Conservation (phyloP, 1,140 invertebrate genomes). For the Nomia melanderi region DNA sequence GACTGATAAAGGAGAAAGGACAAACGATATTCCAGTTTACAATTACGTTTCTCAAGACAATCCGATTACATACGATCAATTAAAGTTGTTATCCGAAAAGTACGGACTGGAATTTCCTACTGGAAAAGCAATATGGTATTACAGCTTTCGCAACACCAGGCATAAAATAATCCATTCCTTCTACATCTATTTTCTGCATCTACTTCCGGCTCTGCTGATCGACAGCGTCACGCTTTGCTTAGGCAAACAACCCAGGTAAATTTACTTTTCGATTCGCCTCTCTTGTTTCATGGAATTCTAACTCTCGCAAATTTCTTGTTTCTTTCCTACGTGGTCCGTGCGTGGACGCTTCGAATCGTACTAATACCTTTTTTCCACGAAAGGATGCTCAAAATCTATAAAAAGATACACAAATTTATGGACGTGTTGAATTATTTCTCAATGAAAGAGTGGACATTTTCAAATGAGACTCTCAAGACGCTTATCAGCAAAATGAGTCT, state of each 20-base stretch:
- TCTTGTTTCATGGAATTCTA: neutral
- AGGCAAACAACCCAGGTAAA: conserved; percentile 82
- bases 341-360: neutral
- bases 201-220: conserved; percentile 86
- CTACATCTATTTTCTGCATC: conserved; percentile 82
- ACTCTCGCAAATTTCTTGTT: neutral
- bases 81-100: conserved; percentile 75
- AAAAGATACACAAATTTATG: conserved; percentile 86
- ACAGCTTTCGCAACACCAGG: conserved; percentile 81
- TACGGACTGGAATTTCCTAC: conserved; percentile 77
- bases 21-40: conserved; percentile 76
- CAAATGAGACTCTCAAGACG: conserved; percentile 82
- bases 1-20: neutral
- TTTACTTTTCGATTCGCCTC: neutral
- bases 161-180: conserved; percentile 79
- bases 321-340: neutral
- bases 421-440: conserved; percentile 88
- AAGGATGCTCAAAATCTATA: conserved; percentile 87
- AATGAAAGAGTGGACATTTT: conserved; percentile 86
- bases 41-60: conserved; percentile 79
- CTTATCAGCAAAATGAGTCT: conserved; percentile 83
- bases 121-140: conserved; percentile 81
- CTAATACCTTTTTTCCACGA: conserved; percentile 3
- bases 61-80: conserved; percentile 76
- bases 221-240: conserved; percentile 83